phyloP scores from a whole-genome alignment of 2,113 vertebrate genomes.

The Neoarius graeffei region DNA sequence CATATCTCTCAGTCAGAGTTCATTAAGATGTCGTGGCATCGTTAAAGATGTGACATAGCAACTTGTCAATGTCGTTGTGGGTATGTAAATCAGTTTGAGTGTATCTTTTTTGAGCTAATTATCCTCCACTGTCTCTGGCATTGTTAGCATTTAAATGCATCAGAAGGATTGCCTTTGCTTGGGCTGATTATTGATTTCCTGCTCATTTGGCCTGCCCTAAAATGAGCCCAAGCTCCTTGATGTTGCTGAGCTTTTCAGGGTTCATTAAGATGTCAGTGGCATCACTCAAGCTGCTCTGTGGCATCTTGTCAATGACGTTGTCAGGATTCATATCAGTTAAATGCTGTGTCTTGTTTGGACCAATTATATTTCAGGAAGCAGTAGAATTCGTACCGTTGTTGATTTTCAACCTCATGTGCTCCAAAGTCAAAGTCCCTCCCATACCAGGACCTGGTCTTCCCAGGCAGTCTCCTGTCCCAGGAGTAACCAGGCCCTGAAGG shows the following conservation, averaged over 20 bases:
- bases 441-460: no score
- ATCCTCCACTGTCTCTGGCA: background rate
- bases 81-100: background rate
- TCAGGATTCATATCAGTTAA: background rate
- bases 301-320: background rate
- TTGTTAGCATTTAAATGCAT: background rate
- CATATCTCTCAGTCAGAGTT: background rate
- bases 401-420: background rate
- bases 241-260: slow-evolving; percentile 2
- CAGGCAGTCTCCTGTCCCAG: no score
- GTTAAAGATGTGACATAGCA: background rate
- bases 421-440: no score
- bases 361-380: background rate
- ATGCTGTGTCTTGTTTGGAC: background rate
- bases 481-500: no score
- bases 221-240: background rate
- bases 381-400: background rate
- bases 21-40: background rate
- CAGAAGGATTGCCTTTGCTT: background rate
- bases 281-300: slow-evolving; percentile 24
- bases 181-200: background rate
- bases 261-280: slow-evolving; percentile 43
- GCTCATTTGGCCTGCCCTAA: background rate
- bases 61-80: background rate
- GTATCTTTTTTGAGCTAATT: background rate